A percentile compares a stretch with the other conserved stretches of the same genome.
phyloP scores from a whole-genome alignment of 2,113 vertebrate genomes.

The Lates calcarifer region DNA sequence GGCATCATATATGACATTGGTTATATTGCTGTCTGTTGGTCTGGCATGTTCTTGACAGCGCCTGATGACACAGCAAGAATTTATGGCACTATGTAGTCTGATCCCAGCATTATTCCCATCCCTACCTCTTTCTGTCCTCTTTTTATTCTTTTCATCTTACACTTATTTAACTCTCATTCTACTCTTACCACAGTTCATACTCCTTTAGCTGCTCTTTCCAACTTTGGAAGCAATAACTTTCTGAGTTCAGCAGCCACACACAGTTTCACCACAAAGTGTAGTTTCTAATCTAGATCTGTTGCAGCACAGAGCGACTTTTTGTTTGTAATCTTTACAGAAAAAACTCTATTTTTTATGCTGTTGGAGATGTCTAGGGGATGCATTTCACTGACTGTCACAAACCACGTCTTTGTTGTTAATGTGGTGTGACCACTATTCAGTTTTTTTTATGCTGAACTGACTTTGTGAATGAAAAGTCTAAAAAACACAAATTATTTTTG shows the following conservation, averaged over 20 bases:
- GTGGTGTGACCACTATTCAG: not conserved
- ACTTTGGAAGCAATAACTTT: no score
- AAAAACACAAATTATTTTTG: not conserved
- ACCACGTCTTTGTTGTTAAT: not conserved
- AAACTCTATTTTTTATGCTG: no score
- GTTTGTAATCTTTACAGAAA: not conserved
- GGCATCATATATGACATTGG: no score
- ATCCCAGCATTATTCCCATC: no score
- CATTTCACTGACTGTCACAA: not conserved
- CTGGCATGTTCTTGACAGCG: no score
- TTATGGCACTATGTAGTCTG: no score
- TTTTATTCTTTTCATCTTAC: no score
- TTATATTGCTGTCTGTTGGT: no score
- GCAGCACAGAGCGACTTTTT: not conserved
- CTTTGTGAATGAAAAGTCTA: not conserved
- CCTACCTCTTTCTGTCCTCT: no score
- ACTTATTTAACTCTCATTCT: not conserved
- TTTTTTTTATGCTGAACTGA: not conserved
- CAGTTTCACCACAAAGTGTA: not conserved
- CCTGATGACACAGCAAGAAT: no score
- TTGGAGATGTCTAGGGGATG: not conserved
- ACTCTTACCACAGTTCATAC: not conserved
- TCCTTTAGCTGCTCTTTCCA: not conserved
- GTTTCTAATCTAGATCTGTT: constrained; percentile 4
- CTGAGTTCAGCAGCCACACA: no score